A percentile compares a stretch with the other conserved stretches of the same genome.
Evolutionary conservation across 2,113 vertebrate genomes (phyloP).

Genomic region (Chascanopsetta lugubris): DNA sequence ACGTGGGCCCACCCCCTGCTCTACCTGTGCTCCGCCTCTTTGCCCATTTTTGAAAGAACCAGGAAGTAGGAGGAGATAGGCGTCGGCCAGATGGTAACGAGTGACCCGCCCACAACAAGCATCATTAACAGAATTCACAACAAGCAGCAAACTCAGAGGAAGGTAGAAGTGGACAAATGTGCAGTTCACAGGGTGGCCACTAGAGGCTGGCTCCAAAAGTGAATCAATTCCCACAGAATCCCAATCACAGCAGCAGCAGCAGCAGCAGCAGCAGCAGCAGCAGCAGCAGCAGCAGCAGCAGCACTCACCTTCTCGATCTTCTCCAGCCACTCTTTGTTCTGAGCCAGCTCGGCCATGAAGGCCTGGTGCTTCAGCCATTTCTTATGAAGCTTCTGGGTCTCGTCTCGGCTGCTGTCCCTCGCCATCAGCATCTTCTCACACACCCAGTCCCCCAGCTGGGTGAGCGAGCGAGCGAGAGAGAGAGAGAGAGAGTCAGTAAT

Average conservation of each 20-base stretch:
- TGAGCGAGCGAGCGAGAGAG: not conserved
- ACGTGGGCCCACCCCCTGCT: not conserved
- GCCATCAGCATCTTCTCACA: constrained; percentile 93
- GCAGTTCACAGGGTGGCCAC: too few species aligned
- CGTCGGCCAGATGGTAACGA: too few species aligned
- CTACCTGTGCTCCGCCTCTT: too few species aligned
- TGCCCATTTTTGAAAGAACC: too few species aligned
- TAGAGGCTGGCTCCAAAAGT: too few species aligned
- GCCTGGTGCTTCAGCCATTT: constrained; percentile 94
- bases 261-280: not conserved
- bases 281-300: not conserved
- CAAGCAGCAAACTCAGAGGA: too few species aligned
- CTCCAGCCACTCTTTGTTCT: constrained; percentile 92
- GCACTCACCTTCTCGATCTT: constrained; percentile 89
- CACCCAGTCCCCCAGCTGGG: constrained; percentile 92
- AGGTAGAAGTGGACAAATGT: too few species aligned
- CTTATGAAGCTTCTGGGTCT: constrained; percentile 88
- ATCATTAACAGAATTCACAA: too few species aligned
- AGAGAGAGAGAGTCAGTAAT: constrained; percentile 10
- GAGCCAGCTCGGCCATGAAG: constrained; percentile 91
- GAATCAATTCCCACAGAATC: too few species aligned
- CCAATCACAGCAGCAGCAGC: not conserved
- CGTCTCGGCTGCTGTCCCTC: constrained; percentile 84
- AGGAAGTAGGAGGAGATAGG: too few species aligned
- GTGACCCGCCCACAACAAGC: too few species aligned